Evolutionary conservation across 2,888 invertebrate species (phyloP), one percentile per base, ranked within the genome.

Genomic region (Balanococcus diminutus): DNA sequence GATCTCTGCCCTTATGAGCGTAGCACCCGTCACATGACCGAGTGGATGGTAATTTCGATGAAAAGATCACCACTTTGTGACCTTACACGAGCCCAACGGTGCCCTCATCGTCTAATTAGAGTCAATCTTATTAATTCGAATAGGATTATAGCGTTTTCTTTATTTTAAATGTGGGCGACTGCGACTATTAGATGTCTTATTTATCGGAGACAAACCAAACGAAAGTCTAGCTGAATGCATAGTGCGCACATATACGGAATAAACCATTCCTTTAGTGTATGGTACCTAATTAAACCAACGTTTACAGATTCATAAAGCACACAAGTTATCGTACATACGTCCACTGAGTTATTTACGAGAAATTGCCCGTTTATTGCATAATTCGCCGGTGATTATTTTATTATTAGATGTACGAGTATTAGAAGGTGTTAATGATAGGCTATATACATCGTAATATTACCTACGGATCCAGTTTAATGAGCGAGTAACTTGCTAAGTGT

Each of bases 1-100:
- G 84, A 84, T 75, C 84, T 75, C 42, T 84, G 84, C 84, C 84
- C 84, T 84, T 84, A 84, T 84, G 46, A 14, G 19, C 19, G 28
- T 1, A 84, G 72, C 72, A 42, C 75, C 36, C 75, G 84, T 84
- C 75, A 75, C 67, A 25, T 84, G 84, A 75, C 72, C 84, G 72
- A 28, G 32, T n/a, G 14, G n/a, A 46, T 81, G 36, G 42, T 81
- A 81, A 42, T 81, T 81, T 81, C 39, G 81, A 72, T 72, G 72
- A 72, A 72, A 72, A 72, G 72, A 72, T 72, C 32, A 32, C 72
- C 5, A 72, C n/a, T 32, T 28, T 6, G 72, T 72, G 72, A 72
- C 72, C 72, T 72, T 72, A 72, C 72, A 72, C 72, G 72, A 72
- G 72, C 72, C 72, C 31, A 28, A 31, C 72, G 72, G 16, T 72